Conservation (phyloP, 2,797 vertebrate genomes). For the Myotis vivesi region DNA sequence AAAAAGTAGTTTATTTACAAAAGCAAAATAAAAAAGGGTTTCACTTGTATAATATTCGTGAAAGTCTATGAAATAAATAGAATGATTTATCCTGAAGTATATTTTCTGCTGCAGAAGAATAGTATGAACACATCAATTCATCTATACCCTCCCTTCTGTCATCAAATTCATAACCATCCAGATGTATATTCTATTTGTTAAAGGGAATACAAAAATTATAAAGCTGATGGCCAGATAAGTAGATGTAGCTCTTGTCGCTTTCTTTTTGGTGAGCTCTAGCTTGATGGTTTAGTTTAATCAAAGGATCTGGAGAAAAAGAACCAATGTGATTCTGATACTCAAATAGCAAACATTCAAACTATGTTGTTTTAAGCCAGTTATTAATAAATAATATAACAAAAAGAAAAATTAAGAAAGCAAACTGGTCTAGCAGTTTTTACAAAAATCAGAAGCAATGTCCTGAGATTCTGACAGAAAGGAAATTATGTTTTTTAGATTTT, state of each 20-base stretch:
- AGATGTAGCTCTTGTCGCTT: background rate
- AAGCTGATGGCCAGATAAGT: background rate
- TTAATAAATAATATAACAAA: background rate
- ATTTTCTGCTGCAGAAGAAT: background rate
- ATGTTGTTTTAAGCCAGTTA: background rate
- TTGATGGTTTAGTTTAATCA: background rate
- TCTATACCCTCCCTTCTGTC: background rate
- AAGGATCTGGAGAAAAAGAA: background rate
- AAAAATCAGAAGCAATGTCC: background rate
- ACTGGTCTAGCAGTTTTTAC: background rate
- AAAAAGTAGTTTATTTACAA: constrained; percentile 3
- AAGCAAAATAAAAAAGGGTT: background rate
- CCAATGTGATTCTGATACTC: background rate
- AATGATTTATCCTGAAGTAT: background rate
- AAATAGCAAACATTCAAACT: background rate
- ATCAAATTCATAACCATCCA: background rate
- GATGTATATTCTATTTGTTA: background rate
- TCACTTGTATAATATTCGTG: background rate
- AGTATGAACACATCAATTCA: background rate
- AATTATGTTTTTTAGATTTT: background rate
- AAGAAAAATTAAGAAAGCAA: background rate
- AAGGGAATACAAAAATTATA: background rate
- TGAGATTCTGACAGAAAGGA: background rate
- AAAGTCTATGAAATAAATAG: background rate
- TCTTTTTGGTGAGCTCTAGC: background rate